Conservation (phyloP, 1,140 invertebrate species). For the Scaptodrosophila lebanonensis region DNA sequence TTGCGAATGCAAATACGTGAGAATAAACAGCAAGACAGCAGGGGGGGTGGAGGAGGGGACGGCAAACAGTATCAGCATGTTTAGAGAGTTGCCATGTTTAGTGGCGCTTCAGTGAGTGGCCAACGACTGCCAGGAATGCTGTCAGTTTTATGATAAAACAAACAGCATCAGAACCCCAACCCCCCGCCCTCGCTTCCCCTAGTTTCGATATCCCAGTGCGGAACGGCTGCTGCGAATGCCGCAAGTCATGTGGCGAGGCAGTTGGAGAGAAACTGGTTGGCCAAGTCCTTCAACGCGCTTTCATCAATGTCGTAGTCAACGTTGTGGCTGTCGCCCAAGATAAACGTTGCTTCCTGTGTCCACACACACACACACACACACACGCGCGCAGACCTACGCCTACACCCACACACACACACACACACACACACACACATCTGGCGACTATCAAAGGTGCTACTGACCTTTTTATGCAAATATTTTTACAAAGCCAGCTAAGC, state of each 20-base stretch:
- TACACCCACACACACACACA: neutral
- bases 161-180: neutral
- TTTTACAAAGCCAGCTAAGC: constrained; percentile 33
- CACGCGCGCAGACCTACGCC: neutral
- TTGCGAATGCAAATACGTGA: too few species aligned
- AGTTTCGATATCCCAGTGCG: too few species aligned
- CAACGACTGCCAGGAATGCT: too few species aligned
- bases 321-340: constrained; percentile 4
- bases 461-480: constrained; percentile 76
- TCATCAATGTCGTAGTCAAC: neutral
- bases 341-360: constrained; percentile 26
- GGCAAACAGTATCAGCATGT: too few species aligned
- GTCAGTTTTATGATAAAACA: neutral
- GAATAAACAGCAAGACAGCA: too few species aligned
- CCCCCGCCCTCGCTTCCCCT: too few species aligned
- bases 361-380: constrained; percentile 4
- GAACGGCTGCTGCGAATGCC: neutral
- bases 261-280: too few species aligned
- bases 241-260: too few species aligned
- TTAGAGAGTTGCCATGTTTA: too few species aligned
- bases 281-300: neutral
- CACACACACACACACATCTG: constrained; percentile 1
- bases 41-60: too few species aligned
- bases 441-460: constrained; percentile 40
- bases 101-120: too few species aligned